Conservation (phyloP, 30 jellyfish, hydroid and myxozoan genomes). For the Catostylus mosaicus region DNA sequence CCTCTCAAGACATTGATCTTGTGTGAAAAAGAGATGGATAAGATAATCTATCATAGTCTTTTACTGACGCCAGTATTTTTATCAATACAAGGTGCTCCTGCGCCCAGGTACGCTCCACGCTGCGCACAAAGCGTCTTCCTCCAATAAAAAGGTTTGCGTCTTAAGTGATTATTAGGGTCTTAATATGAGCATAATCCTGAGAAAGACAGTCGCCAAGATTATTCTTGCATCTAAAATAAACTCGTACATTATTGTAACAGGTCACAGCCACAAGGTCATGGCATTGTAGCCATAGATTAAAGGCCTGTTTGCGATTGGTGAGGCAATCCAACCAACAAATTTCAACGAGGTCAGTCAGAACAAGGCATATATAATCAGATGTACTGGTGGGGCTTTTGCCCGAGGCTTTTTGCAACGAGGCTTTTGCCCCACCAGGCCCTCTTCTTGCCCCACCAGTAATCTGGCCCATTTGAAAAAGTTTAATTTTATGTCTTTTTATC, state of each 20-base stretch:
- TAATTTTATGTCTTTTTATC: no score
- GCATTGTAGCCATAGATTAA: no score
- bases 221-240: conserved; percentile 21
- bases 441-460: no score
- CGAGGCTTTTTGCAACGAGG: no score
- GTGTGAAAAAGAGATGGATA: conserved; percentile 60
- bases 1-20: conserved; percentile 59
- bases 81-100: conserved; percentile 27
- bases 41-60: conserved; percentile 50
- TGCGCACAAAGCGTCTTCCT: neutral
- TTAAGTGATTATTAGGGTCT: neutral
- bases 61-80: conserved; percentile 35
- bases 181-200: conserved; percentile 20
- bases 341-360: no score
- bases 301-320: no score
- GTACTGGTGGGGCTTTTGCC: no score
- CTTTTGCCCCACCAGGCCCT: no score
- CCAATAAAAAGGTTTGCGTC: neutral
- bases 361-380: no score
- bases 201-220: conserved; percentile 65
- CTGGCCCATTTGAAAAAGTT: no score
- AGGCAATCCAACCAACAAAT: no score
- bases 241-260: conserved; percentile 12
- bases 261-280: conserved; percentile 3
- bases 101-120: conserved; percentile 5